These are phyloP conservation scores for Dromius quadrimaculatus DNA, from an alignment of 2,888 invertebrate species.

Conservation along the genomic window DNA sequence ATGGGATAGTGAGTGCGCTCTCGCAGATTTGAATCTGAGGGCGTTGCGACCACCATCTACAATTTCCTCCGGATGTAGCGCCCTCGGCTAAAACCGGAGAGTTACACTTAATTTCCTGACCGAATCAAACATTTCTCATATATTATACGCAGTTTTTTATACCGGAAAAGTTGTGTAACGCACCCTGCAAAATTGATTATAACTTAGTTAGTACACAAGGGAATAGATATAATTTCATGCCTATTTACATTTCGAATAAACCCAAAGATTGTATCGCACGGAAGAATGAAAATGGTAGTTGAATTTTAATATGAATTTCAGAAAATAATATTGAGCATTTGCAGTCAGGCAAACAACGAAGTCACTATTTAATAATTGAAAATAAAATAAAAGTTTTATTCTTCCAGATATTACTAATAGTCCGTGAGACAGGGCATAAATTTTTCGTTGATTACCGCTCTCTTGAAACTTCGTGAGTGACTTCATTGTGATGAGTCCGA, in stretches of 20 bases:
- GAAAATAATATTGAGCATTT: too few species aligned
- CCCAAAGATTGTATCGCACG: too few species aligned
- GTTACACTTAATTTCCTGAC: constrained; percentile 52
- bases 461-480: too few species aligned
- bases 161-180: neutral
- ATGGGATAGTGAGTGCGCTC: neutral
- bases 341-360: too few species aligned
- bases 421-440: too few species aligned
- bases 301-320: too few species aligned
- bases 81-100: constrained; percentile 52
- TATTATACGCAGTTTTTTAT: constrained; percentile 43
- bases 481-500: too few species aligned
- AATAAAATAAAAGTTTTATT: too few species aligned
- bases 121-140: constrained; percentile 51
- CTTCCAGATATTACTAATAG: too few species aligned
- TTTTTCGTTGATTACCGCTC: too few species aligned
- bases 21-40: constrained; percentile 31
- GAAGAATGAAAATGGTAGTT: too few species aligned
- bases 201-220: neutral
- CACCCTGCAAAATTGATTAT: constrained; percentile 8
- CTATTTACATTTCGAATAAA: constrained; percentile 3
- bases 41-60: constrained; percentile 30
- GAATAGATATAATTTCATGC: constrained; percentile 13
- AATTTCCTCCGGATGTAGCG: constrained; percentile 51
- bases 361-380: too few species aligned